phyloP scores from a whole-genome alignment of 2,113 vertebrate species.

The Mesoclemmys tuberculata region DNA sequence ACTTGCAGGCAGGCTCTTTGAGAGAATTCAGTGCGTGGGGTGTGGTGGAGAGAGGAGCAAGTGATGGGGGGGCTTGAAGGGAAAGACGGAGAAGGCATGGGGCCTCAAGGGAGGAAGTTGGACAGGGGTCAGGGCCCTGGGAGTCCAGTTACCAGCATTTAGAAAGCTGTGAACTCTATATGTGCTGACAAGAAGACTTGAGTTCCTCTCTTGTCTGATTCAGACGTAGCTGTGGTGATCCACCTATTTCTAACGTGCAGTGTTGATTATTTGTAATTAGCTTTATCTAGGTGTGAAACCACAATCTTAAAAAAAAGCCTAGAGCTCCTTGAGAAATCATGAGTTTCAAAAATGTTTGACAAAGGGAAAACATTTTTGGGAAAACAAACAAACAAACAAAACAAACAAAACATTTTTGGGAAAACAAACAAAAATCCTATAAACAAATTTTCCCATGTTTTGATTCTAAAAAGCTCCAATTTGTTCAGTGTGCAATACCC shows the following conservation, averaged over 20 bases:
- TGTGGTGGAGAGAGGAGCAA: too few species aligned
- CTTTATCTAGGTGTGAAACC: background rate
- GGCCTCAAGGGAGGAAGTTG: too few species aligned
- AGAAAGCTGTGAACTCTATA: too few species aligned
- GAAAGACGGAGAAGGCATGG: too few species aligned
- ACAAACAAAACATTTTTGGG: background rate
- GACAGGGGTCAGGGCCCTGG: too few species aligned
- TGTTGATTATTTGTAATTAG: background rate
- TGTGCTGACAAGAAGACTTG: too few species aligned
- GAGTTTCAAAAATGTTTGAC: background rate
- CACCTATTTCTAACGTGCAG: accelerated
- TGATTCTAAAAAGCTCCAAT: background rate
- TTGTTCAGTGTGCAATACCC: background rate
- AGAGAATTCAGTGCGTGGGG: too few species aligned
- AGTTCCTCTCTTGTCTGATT: background rate
- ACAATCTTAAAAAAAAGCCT: background rate
- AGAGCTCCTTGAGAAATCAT: background rate
- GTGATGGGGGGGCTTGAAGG: too few species aligned
- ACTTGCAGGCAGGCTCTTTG: too few species aligned
- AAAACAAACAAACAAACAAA: too few species aligned
- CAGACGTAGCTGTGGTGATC: background rate
- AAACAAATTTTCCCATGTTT: background rate
- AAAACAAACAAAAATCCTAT: too few species aligned
- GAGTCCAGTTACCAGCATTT: too few species aligned
- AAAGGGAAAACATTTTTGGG: background rate